Conservation (phyloP, 2,113 vertebrate genomes). For the Eublepharis macularius region DNA sequence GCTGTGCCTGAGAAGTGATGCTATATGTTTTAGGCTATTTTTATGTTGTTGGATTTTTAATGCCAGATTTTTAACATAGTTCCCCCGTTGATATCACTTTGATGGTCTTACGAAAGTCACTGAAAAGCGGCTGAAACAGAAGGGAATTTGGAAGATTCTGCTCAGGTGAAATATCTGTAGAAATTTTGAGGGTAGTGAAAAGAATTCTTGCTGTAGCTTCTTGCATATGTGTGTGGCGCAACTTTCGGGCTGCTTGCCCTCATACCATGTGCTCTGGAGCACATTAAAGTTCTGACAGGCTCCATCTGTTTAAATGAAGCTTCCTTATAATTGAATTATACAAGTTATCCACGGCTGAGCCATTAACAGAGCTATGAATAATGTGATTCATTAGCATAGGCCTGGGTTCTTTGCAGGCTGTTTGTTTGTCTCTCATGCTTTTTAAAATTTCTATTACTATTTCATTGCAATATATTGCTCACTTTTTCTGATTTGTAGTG, state of each 20-base stretch:
- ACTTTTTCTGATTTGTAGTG: slow-evolving; percentile 16
- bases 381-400: slow-evolving; percentile 40
- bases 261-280: neutral
- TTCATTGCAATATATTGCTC: neutral
- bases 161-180: no score
- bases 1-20: no score
- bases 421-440: slow-evolving; percentile 24
- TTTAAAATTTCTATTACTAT: neutral
- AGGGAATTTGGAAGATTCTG: no score
- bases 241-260: neutral
- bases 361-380: slow-evolving; percentile 50
- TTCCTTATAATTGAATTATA: slow-evolving; percentile 57
- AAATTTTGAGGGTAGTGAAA: no score
- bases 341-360: slow-evolving; percentile 42
- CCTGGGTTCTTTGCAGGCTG: slow-evolving; percentile 14
- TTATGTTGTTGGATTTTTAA: no score
- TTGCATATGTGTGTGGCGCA: neutral
- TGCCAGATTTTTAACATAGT: no score
- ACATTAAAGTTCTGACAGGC: slow-evolving; percentile 24
- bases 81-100: no score
- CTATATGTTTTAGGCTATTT: no score
- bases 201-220: no score
- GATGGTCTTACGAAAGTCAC: no score
- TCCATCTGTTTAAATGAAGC: slow-evolving; percentile 51
- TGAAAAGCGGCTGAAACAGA: no score